Evolutionary conservation across 2,888 invertebrate species (phyloP).

Genomic region (Dysmachus trigonus): DNA sequence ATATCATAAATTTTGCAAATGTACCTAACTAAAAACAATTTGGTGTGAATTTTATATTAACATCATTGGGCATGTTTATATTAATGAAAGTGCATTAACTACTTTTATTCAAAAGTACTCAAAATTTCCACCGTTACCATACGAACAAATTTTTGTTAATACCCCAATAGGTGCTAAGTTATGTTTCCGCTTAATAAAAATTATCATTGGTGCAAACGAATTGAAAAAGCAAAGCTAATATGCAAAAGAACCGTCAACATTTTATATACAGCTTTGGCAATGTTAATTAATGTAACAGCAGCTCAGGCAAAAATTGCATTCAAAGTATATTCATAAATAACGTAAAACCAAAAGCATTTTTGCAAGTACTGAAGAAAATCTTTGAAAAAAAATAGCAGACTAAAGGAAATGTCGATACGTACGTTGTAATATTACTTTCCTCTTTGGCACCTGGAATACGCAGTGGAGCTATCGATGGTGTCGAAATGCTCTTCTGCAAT

Average conservation of each 20-base stretch:
- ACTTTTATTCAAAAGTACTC: neutral
- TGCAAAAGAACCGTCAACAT: slow-evolving; percentile 7
- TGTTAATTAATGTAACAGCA: neutral
- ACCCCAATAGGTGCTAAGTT: neutral
- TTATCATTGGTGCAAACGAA: slow-evolving; percentile 18
- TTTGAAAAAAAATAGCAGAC: neutral
- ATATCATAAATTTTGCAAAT: neutral
- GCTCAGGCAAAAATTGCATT: slow-evolving; percentile 10
- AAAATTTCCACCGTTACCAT: neutral
- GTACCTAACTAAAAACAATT: neutral
- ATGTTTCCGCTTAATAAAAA: neutral
- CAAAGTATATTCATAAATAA: neutral
- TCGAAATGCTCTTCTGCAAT: slow-evolving; percentile 89
- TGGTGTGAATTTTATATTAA: neutral
- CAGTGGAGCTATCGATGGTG: slow-evolving; percentile 84
- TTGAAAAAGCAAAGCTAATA: slow-evolving; percentile 23
- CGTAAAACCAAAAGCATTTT: slow-evolving; percentile 14
- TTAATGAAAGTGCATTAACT: neutral
- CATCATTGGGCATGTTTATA: neutral
- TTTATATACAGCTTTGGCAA: slow-evolving; percentile 28
- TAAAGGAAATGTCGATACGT: slow-evolving; percentile 59
- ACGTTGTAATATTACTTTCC: slow-evolving; percentile 66
- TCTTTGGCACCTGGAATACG: slow-evolving; percentile 70
- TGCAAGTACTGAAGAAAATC: neutral
- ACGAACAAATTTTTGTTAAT: neutral